Evolutionary conservation across 2,888 invertebrate species (phyloP).

Genomic region (Chirona hameri): DNA sequence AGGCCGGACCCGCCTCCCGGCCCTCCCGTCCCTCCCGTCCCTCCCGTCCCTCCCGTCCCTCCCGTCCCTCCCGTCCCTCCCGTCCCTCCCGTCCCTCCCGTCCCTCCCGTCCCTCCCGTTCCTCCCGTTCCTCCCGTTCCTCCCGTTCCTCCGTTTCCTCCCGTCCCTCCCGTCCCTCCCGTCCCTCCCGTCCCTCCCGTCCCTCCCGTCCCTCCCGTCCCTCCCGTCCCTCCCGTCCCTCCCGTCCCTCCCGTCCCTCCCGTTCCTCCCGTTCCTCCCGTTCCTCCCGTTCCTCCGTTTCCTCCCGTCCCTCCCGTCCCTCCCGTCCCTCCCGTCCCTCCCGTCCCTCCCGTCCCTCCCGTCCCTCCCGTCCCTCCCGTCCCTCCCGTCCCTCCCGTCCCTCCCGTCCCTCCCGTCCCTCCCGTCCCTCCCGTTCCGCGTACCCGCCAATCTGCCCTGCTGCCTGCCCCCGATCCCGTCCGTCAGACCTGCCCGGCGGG

Average conservation of each 20-base stretch:
- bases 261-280: too few relatives aligned
- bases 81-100: background rate
- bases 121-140: too few relatives aligned
- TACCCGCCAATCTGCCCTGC: background rate
- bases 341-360: background rate
- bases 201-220: background rate
- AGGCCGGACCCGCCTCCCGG: constrained; percentile 25
- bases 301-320: too few relatives aligned
- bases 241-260: background rate
- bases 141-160: too few relatives aligned
- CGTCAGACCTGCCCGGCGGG: background rate
- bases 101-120: background rate
- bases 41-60: background rate
- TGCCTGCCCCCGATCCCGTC: background rate
- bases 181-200: background rate
- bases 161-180: background rate
- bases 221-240: background rate
- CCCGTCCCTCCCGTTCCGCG: too few relatives aligned
- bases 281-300: background rate
- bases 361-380: background rate
- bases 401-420: background rate
- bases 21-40: background rate
- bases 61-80: background rate
- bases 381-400: background rate
- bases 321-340: background rate